Base-by-base conservation (phyloP, 1,140 invertebrate species). In the Bombus fervidus region DNA sequence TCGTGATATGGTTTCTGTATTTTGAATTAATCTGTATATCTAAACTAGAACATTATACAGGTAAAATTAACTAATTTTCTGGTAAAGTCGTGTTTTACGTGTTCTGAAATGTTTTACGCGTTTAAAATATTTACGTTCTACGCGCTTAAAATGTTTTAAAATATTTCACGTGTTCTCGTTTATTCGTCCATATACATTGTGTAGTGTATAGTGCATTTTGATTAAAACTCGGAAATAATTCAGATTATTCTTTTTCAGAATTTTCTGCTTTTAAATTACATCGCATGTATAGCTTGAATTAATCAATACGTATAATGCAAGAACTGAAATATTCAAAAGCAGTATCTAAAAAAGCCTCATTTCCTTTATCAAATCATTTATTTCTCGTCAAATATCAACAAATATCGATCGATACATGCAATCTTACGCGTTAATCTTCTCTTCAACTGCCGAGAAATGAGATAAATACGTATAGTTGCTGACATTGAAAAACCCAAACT, bases 171-270 rank as follows among this genome's bases (percentile, higher is more conserved):
- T 66, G n/a, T 34, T 15, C 31, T 31, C 15, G 31, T 34, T 66
- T 66, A 66, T 18, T 66, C 64, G 8, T 66, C 31, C 13, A 66
- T 66, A 31, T 53, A 18, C 18, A 53, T 53, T 22, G 47, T 18
- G 47, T 53, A 53, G 47, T 22, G 47, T 34, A 18, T 8, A 34
- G 64, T 3, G 59, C 59, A 13, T 62, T 62, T 62, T n/a, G 31
- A 66, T 66, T 66, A 31, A 66, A 66, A 66, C 64, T 66, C 64
- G 64, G n/a, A n/a, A 66, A 34, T 66, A 66, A 66, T 66, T 66
- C 64, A 34, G 15, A 34, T 34, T 66, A 34, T 66, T 34, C 64
- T 66, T 66, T 66, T 18, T 66, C n/a, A 15, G 15, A 34, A 66
- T 34, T 66, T 34, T 66, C 15, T 66, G n/a, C 15, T 34, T 66